Conservation (phyloP, 2,797 vertebrate genomes). For the Apogon talboti region DNA sequence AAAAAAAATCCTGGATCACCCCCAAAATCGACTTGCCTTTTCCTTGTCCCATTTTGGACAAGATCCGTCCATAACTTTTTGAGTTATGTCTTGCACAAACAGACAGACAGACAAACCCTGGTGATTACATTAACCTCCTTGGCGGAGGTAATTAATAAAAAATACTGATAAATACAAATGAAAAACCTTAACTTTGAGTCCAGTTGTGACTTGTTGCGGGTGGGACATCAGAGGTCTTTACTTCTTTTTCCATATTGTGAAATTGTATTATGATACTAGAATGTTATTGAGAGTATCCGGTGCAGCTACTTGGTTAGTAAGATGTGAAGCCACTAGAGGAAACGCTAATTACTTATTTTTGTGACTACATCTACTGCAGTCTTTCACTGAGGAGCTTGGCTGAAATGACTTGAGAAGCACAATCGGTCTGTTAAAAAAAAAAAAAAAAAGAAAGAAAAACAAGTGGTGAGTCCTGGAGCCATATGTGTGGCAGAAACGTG, state of each 20-base stretch:
- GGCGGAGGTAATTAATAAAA: no score
- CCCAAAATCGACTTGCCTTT: no score
- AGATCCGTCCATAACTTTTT: no score
- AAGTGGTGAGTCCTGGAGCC: conserved; percentile 60
- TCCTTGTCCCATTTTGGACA: no score
- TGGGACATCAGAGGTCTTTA: conserved; percentile 61
- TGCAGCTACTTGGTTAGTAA: conserved; percentile 64
- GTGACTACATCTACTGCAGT: conserved; percentile 54
- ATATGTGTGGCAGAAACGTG: conserved; percentile 53
- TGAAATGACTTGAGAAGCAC: conserved; percentile 79
- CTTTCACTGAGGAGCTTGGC: conserved; percentile 53
- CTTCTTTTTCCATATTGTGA: conserved; percentile 83
- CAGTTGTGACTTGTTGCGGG: conserved; percentile 46
- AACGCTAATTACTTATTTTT: conserved; percentile 49
- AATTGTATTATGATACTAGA: conserved; percentile 69
- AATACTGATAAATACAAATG: background rate
- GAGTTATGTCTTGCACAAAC: no score
- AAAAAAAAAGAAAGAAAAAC: conserved; percentile 1
- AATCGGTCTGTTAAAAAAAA: conserved; percentile 56
- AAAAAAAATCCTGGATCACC: no score
- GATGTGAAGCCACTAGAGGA: conserved; percentile 64
- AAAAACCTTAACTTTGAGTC: conserved; percentile 28
- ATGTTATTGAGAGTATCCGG: conserved; percentile 37
- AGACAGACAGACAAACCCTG: no score
- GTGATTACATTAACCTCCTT: no score